These are phyloP conservation scores for Latrodectus elegans DNA, from an alignment of 2,888 invertebrate species.

Conservation along the genomic window DNA sequence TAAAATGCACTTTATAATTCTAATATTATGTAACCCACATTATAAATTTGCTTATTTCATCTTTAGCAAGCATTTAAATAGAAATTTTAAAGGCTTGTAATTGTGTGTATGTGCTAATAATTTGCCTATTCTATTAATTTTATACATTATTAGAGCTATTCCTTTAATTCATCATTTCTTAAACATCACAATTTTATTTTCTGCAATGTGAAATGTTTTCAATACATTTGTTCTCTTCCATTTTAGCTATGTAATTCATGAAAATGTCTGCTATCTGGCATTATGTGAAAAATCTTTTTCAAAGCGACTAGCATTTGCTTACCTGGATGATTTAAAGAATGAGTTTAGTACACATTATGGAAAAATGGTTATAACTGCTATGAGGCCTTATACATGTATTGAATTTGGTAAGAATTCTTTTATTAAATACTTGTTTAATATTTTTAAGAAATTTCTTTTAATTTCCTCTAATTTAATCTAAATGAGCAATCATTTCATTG, in stretches of 20 bases:
- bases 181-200: neutral
- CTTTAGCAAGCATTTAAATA: too few species aligned
- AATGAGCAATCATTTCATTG: too few species aligned
- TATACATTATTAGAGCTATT: constrained; percentile 24
- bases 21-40: too few species aligned
- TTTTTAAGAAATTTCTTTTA: too few species aligned
- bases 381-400: constrained; percentile 96
- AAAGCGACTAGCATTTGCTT: constrained; percentile 93
- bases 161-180: neutral
- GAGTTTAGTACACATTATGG: constrained; percentile 95
- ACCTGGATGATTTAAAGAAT: constrained; percentile 94
- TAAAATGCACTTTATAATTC: too few species aligned
- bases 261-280: constrained; percentile 94
- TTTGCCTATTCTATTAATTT: constrained; percentile 3
- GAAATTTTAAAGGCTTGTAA: too few species aligned
- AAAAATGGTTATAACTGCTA: constrained; percentile 87
- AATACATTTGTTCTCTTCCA: constrained; percentile 59
- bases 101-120: neutral
- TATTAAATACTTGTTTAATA: neutral
- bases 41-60: too few species aligned
- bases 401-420: constrained; percentile 84
- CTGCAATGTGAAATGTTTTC: neutral
- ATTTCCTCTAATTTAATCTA: too few species aligned
- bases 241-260: constrained; percentile 94
- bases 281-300: constrained; percentile 95